These are phyloP conservation scores for Apis dorsata DNA, from an alignment of 1,140 invertebrate species.

Conservation along the genomic window DNA sequence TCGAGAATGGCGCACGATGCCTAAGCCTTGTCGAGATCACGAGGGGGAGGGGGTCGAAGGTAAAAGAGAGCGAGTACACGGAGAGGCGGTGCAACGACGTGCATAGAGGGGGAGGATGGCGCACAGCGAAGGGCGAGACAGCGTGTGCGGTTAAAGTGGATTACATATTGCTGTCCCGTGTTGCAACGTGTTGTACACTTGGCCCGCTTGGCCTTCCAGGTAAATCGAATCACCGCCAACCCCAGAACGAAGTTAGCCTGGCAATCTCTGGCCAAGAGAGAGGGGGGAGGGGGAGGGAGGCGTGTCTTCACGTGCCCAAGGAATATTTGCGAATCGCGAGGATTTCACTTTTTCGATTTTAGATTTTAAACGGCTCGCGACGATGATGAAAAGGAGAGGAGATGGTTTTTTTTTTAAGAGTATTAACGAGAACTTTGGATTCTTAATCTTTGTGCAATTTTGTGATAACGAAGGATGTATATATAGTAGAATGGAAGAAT, in stretches of 20 bases:
- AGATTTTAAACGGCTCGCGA: too few species aligned
- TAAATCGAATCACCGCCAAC: slow-evolving; percentile 71
- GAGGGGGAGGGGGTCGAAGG: not conserved
- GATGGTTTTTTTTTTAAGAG: too few species aligned
- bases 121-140: slow-evolving; percentile 19
- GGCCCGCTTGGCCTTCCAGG: slow-evolving; percentile 60
- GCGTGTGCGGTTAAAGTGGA: slow-evolving; percentile 65
- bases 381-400: too few species aligned
- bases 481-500: too few species aligned
- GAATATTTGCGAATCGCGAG: too few species aligned
- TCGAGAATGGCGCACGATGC: slow-evolving; percentile 9
- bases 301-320: too few species aligned
- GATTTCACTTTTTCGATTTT: too few species aligned
- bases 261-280: slow-evolving; percentile 52
- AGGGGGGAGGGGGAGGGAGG: too few species aligned
- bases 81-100: not conserved
- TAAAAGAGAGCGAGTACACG: not conserved
- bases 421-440: too few species aligned
- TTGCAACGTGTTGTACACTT: slow-evolving; percentile 64
- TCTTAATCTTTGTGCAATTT: too few species aligned
- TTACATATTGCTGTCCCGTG: slow-evolving; percentile 72
- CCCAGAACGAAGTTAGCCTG: slow-evolving; percentile 61
- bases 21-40: slow-evolving; percentile 13
- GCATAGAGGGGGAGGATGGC: not conserved
- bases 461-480: too few species aligned